Evolutionary conservation across 1,140 invertebrate genomes (phyloP), one percentile per base, ranked within the genome.

Genomic region (Drosophila mayri): DNA sequence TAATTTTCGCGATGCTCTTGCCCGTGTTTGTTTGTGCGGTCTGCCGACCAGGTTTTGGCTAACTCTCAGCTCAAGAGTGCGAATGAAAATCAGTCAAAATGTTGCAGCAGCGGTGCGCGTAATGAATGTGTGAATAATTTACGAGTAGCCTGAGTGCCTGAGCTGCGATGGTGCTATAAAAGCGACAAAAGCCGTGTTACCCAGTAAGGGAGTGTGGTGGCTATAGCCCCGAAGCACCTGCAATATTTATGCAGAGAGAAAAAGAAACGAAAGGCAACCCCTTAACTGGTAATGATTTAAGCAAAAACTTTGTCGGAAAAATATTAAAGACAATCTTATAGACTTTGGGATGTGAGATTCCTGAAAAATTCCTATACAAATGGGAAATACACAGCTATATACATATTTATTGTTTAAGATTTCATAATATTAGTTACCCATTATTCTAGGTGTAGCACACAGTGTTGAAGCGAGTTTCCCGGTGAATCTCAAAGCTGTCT

Each of bases 61-160:
- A 52, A 59, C 58, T 76, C 46, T 43, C 52, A 57, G 35, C 73
- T 59, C 68, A 65, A 49, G 79, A 49, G 79, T 66, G 82, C 75
- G 75, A 66, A 87, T 87, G 63, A 75, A 85, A 85, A 85, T 82
- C 68, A 85, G 46, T 79, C 58, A 78, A 81, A 80, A 71, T 76
- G 54, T 67, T 66, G 61, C 72, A 66, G 28, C 54, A 49, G 55
- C 35, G 41, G 80, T 67, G 76, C 83, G 79, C 74, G 76, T 86
- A 86, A 87, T 86, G 83, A 87, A 76, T 79, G 74, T 68, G 38
- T 86, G 66, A 82, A 86, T 86, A 79, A 86, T 87, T 86, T 82
- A 86, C 60, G 40, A 82, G 47, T n/a, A 60, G 35, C 59, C 80
- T 52, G 44, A 60, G 67, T 49, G 63, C 35, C 28, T 38, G 32